Percentiles rank a stretch among this genome's conserved stretches.
Evolutionary conservation across 2,113 vertebrate genomes (phyloP).

Genomic region (Pelmatolapia mariae): DNA sequence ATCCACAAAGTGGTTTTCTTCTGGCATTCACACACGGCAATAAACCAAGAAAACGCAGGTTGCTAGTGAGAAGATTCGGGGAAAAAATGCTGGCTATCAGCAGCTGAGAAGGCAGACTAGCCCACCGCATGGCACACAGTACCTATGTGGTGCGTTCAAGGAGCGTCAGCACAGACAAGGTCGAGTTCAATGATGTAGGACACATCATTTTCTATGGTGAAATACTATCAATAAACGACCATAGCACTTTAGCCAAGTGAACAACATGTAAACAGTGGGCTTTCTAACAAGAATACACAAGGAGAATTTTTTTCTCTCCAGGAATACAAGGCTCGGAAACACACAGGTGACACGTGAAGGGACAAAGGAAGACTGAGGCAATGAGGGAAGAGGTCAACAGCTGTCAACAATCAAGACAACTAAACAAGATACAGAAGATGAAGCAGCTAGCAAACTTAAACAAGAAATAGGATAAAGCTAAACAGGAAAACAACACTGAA

Average conservation of each 20-base stretch:
- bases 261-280: not conserved
- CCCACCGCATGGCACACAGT: too few relatives aligned
- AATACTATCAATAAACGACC: not conserved
- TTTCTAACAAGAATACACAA: not conserved
- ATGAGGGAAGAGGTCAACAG: not conserved
- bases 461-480: not conserved
- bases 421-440: not conserved
- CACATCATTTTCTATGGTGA: not conserved
- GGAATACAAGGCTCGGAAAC: not conserved
- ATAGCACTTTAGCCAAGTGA: not conserved
- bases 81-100: too few relatives aligned
- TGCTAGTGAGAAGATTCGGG: too few relatives aligned
- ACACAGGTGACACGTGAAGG: not conserved
- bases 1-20: not conserved
- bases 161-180: too few relatives aligned
- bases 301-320: not conserved
- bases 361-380: not conserved
- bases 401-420: not conserved
- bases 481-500: not conserved
- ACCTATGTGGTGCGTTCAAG: too few relatives aligned
- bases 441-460: not conserved
- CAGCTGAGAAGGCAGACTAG: too few relatives aligned
- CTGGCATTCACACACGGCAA: not conserved
- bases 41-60: not conserved
- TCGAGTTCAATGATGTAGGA: not conserved